Evolutionary conservation across 2,888 invertebrate species (phyloP), one percentile per base, ranked within the genome.

Genomic region (Conistra vaccinii): DNA sequence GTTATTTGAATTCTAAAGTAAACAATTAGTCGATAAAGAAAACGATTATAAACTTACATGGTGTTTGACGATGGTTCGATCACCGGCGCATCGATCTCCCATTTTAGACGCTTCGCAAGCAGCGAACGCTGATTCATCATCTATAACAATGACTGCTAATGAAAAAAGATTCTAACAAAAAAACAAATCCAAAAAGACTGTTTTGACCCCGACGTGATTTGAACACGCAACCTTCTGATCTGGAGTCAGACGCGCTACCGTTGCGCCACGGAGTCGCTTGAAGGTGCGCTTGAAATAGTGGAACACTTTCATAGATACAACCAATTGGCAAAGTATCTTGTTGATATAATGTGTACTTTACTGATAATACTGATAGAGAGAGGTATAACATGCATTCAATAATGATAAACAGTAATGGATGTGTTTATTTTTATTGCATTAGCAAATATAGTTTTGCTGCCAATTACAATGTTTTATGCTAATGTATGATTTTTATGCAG

Each of bases 181-280:
- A 78, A 68, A 53, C 51, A 70, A 69, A 69, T 6, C 0, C 29
- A 80, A 88, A 87, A 88, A 79, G 63, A 29, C 0, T 0, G 0
- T n/a, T 6, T 92, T 98, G 98, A 98, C 98, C 98, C 98, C 98
- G 98, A 98, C 98, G 98, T 98, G 98, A 98, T 98, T 98, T 98
- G 98, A 98, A 98, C 98, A 98, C 98, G 98, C 98, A 98, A 98
- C 98, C 98, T 98, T 98, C 98, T 98, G 98, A 98, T 98, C 98
- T 98, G 98, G 98, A 98, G 98, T 98, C 98, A 98, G 98, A 98
- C 98, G 98, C 98, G 98, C 98, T 98, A 98, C 98, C 98, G 98
- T 98, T 98, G 98, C 98, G 98, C 98, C 98, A 98, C 98, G 98
- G 98, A 98, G 98, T 98, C 98, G 84, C 35, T 92, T 32, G 0